Conservation (phyloP, 37 sponge, comb jelly and placozoan species). For the Chondrilla cf. caribensis region DNA sequence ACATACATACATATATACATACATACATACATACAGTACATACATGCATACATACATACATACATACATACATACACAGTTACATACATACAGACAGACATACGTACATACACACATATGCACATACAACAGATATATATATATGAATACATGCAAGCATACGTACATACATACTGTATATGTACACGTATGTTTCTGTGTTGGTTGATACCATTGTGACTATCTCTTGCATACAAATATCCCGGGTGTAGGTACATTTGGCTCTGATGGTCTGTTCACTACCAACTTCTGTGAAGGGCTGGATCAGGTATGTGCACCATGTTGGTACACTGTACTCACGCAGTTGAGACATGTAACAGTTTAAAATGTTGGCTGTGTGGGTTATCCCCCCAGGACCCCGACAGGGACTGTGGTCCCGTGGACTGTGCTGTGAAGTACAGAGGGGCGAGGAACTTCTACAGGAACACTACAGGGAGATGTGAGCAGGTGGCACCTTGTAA, state of each 20-base stretch:
- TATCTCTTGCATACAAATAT: too few species aligned
- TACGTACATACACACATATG: too few species aligned
- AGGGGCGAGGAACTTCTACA: conserved; percentile 81
- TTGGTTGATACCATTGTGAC: too few species aligned
- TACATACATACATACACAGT: too few species aligned
- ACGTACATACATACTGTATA: too few species aligned
- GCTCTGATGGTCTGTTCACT: too few species aligned
- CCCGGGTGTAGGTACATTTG: too few species aligned
- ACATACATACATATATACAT: neutral
- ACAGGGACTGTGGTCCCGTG: conserved; percentile 69
- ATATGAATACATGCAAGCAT: too few species aligned
- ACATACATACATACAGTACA: neutral
- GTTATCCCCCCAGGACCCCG: conserved; percentile 59
- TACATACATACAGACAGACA: neutral
- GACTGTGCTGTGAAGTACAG: conserved; percentile 92
- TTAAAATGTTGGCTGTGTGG: too few species aligned
- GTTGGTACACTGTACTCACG: neutral
- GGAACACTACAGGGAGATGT: conserved; percentile 63
- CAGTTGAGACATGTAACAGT: neutral
- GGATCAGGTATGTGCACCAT: neutral
- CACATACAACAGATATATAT: too few species aligned
- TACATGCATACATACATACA: neutral
- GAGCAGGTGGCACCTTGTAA: conserved; percentile 74
- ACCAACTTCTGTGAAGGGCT: neutral
- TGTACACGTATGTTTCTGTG: too few species aligned